phyloP scores from a whole-genome alignment of 2,888 invertebrate species.

The Ypsolopha sequella region DNA sequence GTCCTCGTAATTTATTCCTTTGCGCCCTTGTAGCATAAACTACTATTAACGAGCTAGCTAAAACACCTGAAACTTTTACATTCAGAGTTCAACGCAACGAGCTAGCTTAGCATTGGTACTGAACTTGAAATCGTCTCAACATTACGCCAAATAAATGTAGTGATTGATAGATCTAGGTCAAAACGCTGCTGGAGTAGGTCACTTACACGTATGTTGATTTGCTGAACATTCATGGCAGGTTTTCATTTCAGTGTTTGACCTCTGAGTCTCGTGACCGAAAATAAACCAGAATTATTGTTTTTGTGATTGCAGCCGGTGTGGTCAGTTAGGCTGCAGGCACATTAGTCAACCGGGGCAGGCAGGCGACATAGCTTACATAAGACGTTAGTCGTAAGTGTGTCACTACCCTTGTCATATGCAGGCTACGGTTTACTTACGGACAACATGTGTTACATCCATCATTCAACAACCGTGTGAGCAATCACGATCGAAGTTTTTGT shows the following conservation, averaged over 20 bases:
- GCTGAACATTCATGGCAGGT: no score
- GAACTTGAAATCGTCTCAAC: no score
- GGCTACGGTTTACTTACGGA: not conserved
- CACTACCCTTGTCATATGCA: constrained; percentile 1
- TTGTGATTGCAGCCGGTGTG: constrained; percentile 10
- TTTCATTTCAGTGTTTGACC: no score
- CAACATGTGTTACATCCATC: not conserved
- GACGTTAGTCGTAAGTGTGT: constrained; percentile 9
- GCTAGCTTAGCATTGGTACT: no score
- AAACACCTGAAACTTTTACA: no score
- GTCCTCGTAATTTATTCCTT: no score
- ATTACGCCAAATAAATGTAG: no score
- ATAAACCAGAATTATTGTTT: constrained; percentile 23
- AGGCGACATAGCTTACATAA: constrained; percentile 29
- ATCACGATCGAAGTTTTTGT: not conserved
- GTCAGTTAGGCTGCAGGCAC: constrained; percentile 18
- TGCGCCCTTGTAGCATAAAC: not conserved
- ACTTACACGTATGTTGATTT: no score
- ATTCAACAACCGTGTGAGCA: not conserved
- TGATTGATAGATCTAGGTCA: no score
- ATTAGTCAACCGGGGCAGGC: constrained; percentile 29
- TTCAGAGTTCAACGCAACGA: no score
- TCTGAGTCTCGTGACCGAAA: not conserved
- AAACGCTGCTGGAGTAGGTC: no score
- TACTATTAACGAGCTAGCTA: not conserved